Evolutionary conservation across 1,140 invertebrate genomes (phyloP), one percentile per base, ranked within the genome.

Genomic region (Micrasema minimum): DNA sequence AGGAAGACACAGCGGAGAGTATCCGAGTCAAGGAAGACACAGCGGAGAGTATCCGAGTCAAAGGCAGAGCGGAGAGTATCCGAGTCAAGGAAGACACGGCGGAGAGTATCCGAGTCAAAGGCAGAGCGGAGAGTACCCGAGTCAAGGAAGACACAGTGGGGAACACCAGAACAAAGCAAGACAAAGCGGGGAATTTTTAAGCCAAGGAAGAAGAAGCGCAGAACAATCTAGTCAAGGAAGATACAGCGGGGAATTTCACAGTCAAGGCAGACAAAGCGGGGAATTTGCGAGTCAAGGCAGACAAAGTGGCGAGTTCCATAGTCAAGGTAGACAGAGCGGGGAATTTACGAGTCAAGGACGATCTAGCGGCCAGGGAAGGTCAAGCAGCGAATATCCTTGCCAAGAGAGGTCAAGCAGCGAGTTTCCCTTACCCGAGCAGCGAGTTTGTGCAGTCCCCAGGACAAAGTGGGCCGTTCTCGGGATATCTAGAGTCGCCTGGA

Each of bases 401-500:
- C 38, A n/a, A 26, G 41, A 22, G 0, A 45, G 38, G 23, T 2
- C 14, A 2, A 2, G 41, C 16, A 18, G 37, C 6, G 59, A 62
- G 37, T 22, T 48, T 4, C 43, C 59, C 35, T n/a, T 26, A 12
- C 12, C 26, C 10, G 26, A 31, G 26, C 26, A 31, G 26, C 26
- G 26, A 31, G 26, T 31, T 31, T 31, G 26, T 22, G 14, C 46
- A 16, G 16, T 50, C 46, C 14, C 31, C 9, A 31, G 7, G 55
- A 9, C 55, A 18, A 14, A 38, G 20, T 2, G 43, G 41, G 12
- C 37, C 43, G 50, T 69, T 46, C 35, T 65, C 62, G 23, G 81
- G 83, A 20, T 80, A 80, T 69, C 80, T 84, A 77, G 79, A 69
- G 37, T 68, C 69, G 5, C 69, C 66, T 7, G 66, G 69, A 38